Evolutionary conservation across 2,888 invertebrate genomes (phyloP), one percentile per base, ranked within the genome.

Genomic region (Harmothoe impar): DNA sequence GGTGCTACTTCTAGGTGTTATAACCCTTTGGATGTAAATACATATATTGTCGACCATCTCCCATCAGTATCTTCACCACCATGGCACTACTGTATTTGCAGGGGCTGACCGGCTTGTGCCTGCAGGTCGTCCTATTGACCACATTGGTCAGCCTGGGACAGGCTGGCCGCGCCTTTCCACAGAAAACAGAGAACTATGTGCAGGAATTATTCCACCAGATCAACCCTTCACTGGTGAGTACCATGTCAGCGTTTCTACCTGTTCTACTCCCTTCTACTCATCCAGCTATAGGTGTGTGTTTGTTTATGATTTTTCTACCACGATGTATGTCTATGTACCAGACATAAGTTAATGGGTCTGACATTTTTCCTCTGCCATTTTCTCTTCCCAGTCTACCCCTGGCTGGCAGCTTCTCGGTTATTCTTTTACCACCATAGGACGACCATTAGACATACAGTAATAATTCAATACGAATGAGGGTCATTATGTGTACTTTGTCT

Each of bases 191-290:
- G 89, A 91, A 92, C 78, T 92, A 84, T 77, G 91, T 91, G 84
- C 91, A 90, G 35, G 89, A 91, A 31, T 52, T 86, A 31, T 92
- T 92, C 89, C 43, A 85, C 31, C 31, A 43, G 52, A 91, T 92
- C 89, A 92, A 92, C 90, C 91, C 92, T 1, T 72, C 29, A 23
- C 90, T 92, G 29, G 92, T 92, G 90, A 91, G 92, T 91, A 91
- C 20, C 5, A 51, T 43, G 43, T 43, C 43, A 43, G 43, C 43
- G 43, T 43, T 43, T 23, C 35, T 78, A 78, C 25, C 25, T 62
- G 62, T n/a, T 20, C 62, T 62, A 20, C 62, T 20, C 62, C 62
- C 62, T 62, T 62, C 1, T 62, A n/a, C 62, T 20, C 62, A 62
- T n/a, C 10, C 10, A 43, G 43, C 43, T 43, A 10, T 43, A 43